phyloP scores from a whole-genome alignment of 2,797 vertebrate genomes.

The Eremophila alpestris region DNA sequence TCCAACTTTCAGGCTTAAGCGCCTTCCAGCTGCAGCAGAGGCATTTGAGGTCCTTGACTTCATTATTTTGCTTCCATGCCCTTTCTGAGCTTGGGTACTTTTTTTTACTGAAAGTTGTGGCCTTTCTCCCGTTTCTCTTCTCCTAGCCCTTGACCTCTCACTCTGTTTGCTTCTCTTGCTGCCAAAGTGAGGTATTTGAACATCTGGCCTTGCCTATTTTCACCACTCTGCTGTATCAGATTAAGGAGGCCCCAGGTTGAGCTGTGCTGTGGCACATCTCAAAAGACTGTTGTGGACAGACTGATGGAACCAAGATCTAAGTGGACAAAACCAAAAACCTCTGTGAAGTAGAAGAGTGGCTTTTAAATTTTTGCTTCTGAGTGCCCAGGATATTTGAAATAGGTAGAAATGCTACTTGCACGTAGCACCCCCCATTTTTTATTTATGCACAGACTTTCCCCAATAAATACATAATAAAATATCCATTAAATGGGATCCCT shows the following conservation, averaged over 20 bases:
- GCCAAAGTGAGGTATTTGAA: conserved; percentile 57
- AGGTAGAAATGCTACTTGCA: not conserved
- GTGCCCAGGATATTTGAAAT: not conserved
- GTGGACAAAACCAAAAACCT: not conserved
- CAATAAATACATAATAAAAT: not conserved
- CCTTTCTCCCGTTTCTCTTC: conserved; percentile 31
- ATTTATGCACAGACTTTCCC: not conserved
- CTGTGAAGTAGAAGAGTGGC: not conserved
- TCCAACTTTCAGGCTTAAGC: not conserved
- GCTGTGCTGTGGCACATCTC: not conserved
- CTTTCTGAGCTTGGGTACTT: not conserved
- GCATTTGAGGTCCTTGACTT: conserved; percentile 40
- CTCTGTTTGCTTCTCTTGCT: conserved; percentile 13
- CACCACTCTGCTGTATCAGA: conserved; percentile 33
- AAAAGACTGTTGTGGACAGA: conserved; percentile 1
- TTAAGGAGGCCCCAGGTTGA: conserved; percentile 39
- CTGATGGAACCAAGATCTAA: not conserved
- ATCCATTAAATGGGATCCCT: not conserved
- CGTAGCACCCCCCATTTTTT: not conserved
- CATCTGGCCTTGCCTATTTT: conserved; percentile 63
- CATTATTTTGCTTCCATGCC: conserved; percentile 43
- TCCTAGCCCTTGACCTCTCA: conserved; percentile 47
- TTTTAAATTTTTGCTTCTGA: not conserved
- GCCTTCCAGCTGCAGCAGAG: conserved; percentile 32
- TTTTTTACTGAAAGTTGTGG: not conserved